phyloP scores from a whole-genome alignment of 2,888 invertebrate genomes.

The Tillus elongatus region DNA sequence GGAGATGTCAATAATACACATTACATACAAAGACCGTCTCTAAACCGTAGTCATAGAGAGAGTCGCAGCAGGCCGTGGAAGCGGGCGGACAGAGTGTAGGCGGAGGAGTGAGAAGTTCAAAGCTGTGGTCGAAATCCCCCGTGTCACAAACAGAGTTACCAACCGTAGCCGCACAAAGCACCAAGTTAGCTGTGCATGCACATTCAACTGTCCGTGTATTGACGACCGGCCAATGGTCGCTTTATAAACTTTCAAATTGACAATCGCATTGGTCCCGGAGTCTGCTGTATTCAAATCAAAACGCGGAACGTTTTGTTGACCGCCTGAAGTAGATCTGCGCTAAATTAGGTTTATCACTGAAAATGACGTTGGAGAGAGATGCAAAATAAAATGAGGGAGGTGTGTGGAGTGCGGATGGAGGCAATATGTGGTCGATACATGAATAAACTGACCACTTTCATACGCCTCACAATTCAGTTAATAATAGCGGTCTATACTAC shows the following conservation, averaged over 20 bases:
- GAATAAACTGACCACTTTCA: no score
- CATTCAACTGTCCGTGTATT: slow-evolving; percentile 36
- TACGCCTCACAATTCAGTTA: no score
- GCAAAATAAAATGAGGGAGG: no score
- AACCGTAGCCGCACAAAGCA: slow-evolving; percentile 33
- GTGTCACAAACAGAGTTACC: slow-evolving; percentile 34
- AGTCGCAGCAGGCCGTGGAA: no score
- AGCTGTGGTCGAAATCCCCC: slow-evolving; percentile 33
- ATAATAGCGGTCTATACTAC: no score
- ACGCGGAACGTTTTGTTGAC: slow-evolving; percentile 11
- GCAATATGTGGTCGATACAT: no score
- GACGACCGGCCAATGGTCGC: slow-evolving; percentile 36
- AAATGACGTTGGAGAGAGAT: slow-evolving; percentile 24
- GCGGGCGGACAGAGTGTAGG: slow-evolving; percentile 3
- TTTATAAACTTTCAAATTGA: slow-evolving; percentile 39
- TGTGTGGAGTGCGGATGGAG: no score
- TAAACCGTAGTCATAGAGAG: no score
- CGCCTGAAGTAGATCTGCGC: slow-evolving; percentile 24
- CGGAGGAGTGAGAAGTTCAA: slow-evolving; percentile 28
- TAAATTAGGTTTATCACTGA: slow-evolving; percentile 31
- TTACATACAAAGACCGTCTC: no score
- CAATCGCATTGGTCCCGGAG: slow-evolving; percentile 29
- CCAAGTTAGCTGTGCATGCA: slow-evolving; percentile 35
- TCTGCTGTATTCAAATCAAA: slow-evolving; percentile 28
- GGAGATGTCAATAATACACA: no score